Evolutionary conservation across 2,113 vertebrate species (phyloP).

Genomic region (Boulengeromyrus knoepffleri): DNA sequence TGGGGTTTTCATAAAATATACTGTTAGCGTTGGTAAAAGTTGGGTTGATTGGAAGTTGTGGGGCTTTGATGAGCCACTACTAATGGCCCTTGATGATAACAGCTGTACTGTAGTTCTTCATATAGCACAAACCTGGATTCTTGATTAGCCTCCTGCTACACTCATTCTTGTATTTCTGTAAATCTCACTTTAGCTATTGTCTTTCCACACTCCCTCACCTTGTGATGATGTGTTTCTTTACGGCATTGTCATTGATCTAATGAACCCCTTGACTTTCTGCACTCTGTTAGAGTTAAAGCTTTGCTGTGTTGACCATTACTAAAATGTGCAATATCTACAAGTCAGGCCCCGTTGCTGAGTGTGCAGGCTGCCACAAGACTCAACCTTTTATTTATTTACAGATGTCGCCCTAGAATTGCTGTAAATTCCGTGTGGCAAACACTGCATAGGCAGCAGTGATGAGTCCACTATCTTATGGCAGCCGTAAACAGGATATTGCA

Average conservation of each 20-base stretch:
- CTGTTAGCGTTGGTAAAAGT: neutral
- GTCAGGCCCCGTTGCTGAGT: neutral
- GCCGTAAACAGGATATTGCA: slow-evolving; percentile 2
- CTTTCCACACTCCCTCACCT: neutral
- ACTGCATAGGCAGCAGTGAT: neutral
- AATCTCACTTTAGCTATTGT: neutral
- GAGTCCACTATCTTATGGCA: neutral
- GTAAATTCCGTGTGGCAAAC: neutral
- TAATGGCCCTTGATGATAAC: neutral
- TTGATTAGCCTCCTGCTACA: neutral
- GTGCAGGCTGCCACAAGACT: neutral
- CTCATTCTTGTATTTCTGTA: neutral
- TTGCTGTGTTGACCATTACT: neutral
- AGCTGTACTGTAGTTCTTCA: neutral
- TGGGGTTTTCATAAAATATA: neutral
- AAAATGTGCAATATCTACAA: slow-evolving; percentile 9
- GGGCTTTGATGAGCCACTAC: too few species aligned
- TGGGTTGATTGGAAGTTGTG: neutral
- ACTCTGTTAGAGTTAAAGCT: neutral
- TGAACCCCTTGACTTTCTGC: neutral
- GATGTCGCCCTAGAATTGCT: neutral
- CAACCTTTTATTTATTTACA: slow-evolving; percentile 17
- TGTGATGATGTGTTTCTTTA: neutral
- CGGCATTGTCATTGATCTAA: slow-evolving; percentile 11
- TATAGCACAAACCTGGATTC: neutral